A percentile compares a stretch with the other conserved stretches of the same genome.
These are phyloP conservation scores for Tarsius wallacei DNA, from an alignment of 2,797 vertebrate species.

Conservation along the genomic window DNA sequence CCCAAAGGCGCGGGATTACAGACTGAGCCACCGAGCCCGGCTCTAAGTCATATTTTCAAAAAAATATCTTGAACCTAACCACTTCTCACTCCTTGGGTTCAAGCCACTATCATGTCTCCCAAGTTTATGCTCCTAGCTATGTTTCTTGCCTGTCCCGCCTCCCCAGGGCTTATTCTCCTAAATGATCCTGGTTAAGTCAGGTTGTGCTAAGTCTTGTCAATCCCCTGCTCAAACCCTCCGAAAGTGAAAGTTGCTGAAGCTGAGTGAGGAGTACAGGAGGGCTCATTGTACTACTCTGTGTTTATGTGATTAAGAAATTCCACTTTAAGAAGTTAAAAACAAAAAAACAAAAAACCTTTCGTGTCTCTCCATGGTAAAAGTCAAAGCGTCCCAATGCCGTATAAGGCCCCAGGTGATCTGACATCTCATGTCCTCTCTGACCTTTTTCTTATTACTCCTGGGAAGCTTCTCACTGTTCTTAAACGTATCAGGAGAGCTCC, in stretches of 20 bases:
- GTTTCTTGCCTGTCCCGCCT: neutral
- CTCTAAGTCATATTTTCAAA: neutral
- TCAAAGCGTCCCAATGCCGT: neutral
- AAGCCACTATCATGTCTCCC: neutral
- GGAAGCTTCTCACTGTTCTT: neutral
- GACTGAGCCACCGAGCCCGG: too few species aligned
- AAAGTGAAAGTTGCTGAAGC: slow-evolving; percentile 43
- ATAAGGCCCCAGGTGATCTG: neutral
- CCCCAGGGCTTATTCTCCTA: neutral
- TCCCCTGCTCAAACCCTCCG: slow-evolving; percentile 9
- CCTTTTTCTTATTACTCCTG: neutral
- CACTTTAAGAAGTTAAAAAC: neutral
- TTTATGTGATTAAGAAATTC: neutral
- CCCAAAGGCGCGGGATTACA: too few species aligned
- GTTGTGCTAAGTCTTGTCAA: neutral
- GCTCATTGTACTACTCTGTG: neutral
- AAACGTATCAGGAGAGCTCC: neutral
- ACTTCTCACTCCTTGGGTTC: neutral
- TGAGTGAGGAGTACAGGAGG: neutral
- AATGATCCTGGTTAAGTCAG: neutral
- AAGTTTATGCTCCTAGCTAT: neutral
- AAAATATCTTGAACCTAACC: neutral
- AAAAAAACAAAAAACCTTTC: neutral
- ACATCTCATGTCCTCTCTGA: neutral
- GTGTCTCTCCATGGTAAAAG: slow-evolving; percentile 27